phyloP scores from a whole-genome alignment of 2,113 vertebrate species.

The Trematocara unimaculatum region DNA sequence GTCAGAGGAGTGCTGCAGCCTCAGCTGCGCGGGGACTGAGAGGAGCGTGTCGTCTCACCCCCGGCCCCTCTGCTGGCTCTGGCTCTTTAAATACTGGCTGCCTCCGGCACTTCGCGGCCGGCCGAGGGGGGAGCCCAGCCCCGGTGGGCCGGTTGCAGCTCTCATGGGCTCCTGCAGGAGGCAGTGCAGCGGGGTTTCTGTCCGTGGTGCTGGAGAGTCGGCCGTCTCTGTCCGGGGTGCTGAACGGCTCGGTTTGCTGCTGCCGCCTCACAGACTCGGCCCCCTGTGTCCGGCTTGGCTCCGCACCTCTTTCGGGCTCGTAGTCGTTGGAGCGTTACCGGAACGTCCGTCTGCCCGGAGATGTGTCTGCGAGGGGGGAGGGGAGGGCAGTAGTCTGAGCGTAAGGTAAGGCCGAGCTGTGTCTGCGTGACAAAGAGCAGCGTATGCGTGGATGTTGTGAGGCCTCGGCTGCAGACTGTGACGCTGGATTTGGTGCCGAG shows the following conservation, averaged over 20 bases:
- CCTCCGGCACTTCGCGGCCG: background rate
- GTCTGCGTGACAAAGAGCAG: constrained; percentile 51
- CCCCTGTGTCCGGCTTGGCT: background rate
- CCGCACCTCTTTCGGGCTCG: background rate
- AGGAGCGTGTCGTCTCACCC: background rate
- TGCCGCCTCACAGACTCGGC: background rate
- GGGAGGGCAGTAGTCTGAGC: constrained; percentile 36
- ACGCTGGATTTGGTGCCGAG: background rate
- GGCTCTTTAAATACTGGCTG: background rate
- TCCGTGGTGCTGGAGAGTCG: constrained; percentile 65
- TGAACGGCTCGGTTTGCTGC: constrained; percentile 11
- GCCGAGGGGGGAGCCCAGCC: background rate
- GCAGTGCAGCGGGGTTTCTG: constrained; percentile 36
- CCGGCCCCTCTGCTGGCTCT: background rate
- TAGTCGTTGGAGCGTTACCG: background rate
- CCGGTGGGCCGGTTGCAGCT: background rate
- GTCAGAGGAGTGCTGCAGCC: background rate
- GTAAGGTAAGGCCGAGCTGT: constrained; percentile 52
- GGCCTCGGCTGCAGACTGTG: background rate
- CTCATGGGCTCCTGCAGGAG: constrained; percentile 18
- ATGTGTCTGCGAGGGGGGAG: constrained; percentile 51
- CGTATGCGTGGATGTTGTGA: background rate
- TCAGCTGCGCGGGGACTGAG: background rate
- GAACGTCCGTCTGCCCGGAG: background rate
- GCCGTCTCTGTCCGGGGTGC: constrained; percentile 51